phyloP scores from a whole-genome alignment of 2,888 invertebrate genomes.

The Machimus rusticus region DNA sequence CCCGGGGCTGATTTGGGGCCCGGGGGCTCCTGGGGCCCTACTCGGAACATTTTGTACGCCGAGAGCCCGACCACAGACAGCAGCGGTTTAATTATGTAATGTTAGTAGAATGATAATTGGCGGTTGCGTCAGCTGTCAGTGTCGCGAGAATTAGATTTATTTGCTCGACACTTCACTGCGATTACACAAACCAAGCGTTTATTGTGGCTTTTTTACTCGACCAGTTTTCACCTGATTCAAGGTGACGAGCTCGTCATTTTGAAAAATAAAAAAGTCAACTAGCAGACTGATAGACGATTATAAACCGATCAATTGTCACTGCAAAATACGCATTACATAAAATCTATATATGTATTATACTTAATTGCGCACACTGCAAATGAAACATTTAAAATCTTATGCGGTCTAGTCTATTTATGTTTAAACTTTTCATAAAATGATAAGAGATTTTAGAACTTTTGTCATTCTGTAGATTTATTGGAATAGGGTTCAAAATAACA shows the following conservation, averaged over 20 bases:
- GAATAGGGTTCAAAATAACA: too few species aligned
- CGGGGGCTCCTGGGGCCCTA: background rate
- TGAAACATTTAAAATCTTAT: too few species aligned
- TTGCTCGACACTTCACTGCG: background rate
- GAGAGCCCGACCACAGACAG: background rate
- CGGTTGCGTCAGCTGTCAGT: background rate
- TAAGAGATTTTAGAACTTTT: too few species aligned
- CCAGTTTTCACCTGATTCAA: background rate
- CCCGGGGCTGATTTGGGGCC: too few species aligned
- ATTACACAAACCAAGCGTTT: background rate
- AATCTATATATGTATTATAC: too few species aligned
- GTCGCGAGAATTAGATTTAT: background rate
- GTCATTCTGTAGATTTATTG: too few species aligned
- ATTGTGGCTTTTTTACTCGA: background rate
- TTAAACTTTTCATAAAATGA: too few species aligned
- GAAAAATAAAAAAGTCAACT: background rate
- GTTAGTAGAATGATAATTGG: background rate
- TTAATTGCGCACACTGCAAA: too few species aligned
- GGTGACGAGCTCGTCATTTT: background rate
- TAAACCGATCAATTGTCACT: background rate
- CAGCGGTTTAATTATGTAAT: background rate
- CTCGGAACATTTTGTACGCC: background rate
- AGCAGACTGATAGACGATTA: background rate
- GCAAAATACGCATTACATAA: too few species aligned
- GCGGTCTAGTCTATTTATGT: too few species aligned